Base-by-base conservation (phyloP, 2,888 invertebrate genomes). In the Brachylomia viminalis region DNA sequence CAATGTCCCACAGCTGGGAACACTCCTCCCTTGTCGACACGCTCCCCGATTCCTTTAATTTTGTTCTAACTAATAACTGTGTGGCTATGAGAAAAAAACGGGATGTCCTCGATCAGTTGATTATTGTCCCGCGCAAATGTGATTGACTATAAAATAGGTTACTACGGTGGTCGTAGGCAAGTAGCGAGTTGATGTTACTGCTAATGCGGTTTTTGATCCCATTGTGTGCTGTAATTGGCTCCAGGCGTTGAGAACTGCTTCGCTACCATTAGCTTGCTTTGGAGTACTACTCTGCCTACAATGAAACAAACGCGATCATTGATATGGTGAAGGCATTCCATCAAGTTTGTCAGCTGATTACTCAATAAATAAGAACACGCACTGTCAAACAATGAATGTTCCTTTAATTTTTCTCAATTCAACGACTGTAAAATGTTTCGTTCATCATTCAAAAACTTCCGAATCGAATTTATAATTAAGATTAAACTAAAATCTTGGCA, bases 131-230 rank as follows among this genome's bases (percentile, higher is more conserved):
- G 59, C 72, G 83, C 86, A 69, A 85, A 82, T 76, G 64, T 61
- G 66, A 45, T 64, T 71, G 64, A 49, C 72, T 86, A 83, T 79
- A 54, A 86, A 86, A 83, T 83, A 67, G 86, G 69, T 86, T 86
- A 85, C 83, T 75, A 72, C 72, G 84, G 86, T 77, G 72, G 49
- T 65, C 59, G 64, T 49, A 66, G 54, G 52, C 70, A 59, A 73
- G 45, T 47, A n/a, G 61, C n/a, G 59, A 56, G 54, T 77, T 77
- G 86, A 68, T 66, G 56, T 64, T 65, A 75, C 68, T 75, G 77
- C 65, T 88, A 87, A 88, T 84, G 88, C 85, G 88, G 71, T 82
- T 87, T 86, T 84, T 87, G 88, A 86, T 78, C 87, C 47, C 77
- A 70, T 54, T 38, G 58, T 67, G 71, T 70, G 65, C 52, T 76